phyloP scores from a whole-genome alignment of 2,113 vertebrate genomes.

The Pterocles burchelli region DNA sequence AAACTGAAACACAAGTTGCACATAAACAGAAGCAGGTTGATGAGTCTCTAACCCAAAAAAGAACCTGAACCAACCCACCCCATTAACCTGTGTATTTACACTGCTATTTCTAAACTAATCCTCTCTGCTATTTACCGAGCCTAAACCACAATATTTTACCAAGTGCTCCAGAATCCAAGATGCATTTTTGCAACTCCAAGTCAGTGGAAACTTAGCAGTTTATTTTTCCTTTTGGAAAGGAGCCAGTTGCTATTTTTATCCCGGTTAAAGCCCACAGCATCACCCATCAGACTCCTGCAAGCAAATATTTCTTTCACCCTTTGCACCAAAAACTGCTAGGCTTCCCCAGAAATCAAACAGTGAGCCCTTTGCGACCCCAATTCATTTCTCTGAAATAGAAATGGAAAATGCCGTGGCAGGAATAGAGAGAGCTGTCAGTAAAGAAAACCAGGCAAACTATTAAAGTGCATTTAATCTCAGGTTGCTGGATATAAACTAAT shows the following conservation, averaged over 20 bases:
- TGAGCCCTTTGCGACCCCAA: not conserved
- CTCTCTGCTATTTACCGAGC: constrained; percentile 27
- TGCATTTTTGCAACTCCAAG: constrained; percentile 63
- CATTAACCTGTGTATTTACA: constrained; percentile 16
- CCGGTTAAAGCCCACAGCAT: not conserved
- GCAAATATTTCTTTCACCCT: constrained; percentile 22
- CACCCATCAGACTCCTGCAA: constrained; percentile 33
- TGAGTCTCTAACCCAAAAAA: not conserved
- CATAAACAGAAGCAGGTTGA: not conserved
- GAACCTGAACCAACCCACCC: constrained; percentile 16
- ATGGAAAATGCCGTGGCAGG: not conserved
- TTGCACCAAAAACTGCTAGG: not conserved
- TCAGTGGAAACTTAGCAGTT: constrained; percentile 63
- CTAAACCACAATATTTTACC: constrained; percentile 65
- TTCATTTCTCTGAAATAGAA: not conserved
- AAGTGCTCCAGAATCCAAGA: constrained; percentile 32
- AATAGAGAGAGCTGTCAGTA: constrained; percentile 8
- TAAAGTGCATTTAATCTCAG: constrained; percentile 4
- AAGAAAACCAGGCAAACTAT: constrained; percentile 23
- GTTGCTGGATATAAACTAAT: constrained; percentile 13
- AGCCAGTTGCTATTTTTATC: constrained; percentile 54
- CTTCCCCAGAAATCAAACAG: not conserved
- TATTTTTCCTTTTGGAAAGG: constrained; percentile 62
- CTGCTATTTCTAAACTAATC: constrained; percentile 60
- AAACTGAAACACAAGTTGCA: not conserved